Conservation (phyloP, 2,113 vertebrate species). For the Myanophis thanlyinensis region DNA sequence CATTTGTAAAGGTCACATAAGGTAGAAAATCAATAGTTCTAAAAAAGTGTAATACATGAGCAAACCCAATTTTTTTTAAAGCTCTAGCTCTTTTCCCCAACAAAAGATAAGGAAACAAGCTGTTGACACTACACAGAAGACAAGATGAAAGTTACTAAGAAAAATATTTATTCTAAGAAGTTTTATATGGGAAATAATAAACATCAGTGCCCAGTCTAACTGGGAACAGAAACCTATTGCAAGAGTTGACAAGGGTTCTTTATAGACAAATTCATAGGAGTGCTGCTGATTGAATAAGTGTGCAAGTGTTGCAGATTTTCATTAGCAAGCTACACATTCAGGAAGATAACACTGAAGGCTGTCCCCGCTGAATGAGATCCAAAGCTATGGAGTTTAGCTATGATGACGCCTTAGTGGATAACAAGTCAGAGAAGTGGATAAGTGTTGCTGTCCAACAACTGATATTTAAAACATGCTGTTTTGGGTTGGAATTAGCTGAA, state of each 20-base stretch:
- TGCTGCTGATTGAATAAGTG: background rate
- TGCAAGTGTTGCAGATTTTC: background rate
- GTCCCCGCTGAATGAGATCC: background rate
- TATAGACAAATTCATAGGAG: background rate
- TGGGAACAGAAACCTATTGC: background rate
- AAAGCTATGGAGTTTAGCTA: background rate
- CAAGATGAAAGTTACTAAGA: constrained; percentile 20
- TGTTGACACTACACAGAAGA: constrained; percentile 27
- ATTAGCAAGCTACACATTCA: background rate
- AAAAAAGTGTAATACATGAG: constrained; percentile 33
- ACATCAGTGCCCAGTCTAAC: background rate
- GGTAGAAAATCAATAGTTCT: constrained; percentile 54
- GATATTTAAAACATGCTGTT: background rate
- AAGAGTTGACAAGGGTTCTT: accelerated
- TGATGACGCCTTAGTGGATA: background rate
- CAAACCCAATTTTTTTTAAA: constrained; percentile 6
- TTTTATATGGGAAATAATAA: background rate
- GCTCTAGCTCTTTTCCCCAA: background rate
- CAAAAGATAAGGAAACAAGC: constrained; percentile 31
- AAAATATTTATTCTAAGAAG: background rate
- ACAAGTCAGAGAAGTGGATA: background rate
- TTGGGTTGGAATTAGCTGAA: background rate
- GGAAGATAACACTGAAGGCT: background rate
- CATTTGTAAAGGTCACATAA: constrained; percentile 52
- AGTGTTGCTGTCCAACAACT: background rate